These are phyloP conservation scores for Acanthurus tractus DNA, from an alignment of 2,797 vertebrate species.

Conservation along the genomic window DNA sequence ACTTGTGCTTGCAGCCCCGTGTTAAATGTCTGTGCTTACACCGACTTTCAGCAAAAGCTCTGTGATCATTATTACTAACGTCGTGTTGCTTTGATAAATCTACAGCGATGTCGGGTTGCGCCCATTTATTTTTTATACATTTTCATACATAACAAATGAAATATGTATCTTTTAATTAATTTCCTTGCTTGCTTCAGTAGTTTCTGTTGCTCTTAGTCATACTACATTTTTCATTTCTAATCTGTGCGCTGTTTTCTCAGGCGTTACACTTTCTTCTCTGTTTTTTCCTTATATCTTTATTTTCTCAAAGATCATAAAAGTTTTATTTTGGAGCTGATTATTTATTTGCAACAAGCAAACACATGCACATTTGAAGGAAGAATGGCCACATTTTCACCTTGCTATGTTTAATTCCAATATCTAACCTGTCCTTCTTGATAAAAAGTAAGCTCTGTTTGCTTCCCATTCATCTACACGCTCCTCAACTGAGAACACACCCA, in stretches of 20 bases:
- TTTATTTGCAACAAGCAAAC: constrained; percentile 11
- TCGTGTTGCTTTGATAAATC: constrained; percentile 41
- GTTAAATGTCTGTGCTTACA: constrained; percentile 46
- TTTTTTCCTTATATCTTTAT: not conserved
- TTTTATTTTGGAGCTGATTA: constrained; percentile 8
- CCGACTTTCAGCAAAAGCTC: constrained; percentile 31
- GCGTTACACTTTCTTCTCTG: not conserved
- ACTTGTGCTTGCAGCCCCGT: constrained; percentile 52
- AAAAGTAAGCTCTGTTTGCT: not conserved
- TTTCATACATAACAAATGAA: not conserved
- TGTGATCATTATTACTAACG: constrained; percentile 45
- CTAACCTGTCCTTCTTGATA: not conserved
- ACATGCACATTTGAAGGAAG: not conserved
- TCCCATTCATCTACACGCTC: not conserved
- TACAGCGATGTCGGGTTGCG: constrained; percentile 20
- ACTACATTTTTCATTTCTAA: not conserved
- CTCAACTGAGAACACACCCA: constrained; percentile 6
- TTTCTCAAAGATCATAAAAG: not conserved
- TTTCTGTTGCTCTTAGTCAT: not conserved
- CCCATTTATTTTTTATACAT: not conserved
- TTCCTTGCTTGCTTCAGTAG: not conserved
- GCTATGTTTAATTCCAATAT: not conserved
- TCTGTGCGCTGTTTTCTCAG: not conserved
- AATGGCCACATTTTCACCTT: not conserved
- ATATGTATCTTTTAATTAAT: not conserved